These are phyloP conservation scores for Drosophila nebulosa DNA, from an alignment of 1,140 invertebrate genomes.

Conservation along the genomic window DNA sequence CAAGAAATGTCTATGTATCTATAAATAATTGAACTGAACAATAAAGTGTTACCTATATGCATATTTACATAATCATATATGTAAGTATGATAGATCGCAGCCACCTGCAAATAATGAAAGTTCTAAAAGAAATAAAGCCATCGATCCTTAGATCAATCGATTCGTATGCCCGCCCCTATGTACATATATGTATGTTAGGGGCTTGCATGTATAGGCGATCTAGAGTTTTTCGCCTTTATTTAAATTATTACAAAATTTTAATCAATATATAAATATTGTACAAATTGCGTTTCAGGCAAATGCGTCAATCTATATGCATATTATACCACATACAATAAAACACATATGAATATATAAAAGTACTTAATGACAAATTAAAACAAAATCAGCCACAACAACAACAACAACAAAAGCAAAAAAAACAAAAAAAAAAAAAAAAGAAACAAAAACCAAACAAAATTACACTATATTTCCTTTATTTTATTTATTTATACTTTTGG, in stretches of 20 bases:
- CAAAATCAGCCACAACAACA: conserved; percentile 33
- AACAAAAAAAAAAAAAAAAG: no score
- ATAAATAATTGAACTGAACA: neutral
- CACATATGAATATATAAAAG: conserved; percentile 25
- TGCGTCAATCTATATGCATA: conserved; percentile 62
- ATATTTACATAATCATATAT: neutral
- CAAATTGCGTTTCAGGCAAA: conserved; percentile 57
- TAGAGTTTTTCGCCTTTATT: neutral
- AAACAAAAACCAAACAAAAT: conserved; percentile 8
- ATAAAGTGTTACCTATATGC: neutral
- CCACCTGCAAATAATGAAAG: neutral
- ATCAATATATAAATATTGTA: conserved; percentile 23
- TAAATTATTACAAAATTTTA: conserved; percentile 39
- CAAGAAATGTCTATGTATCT: neutral
- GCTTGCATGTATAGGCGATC: neutral
- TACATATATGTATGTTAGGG: neutral
- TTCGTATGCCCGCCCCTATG: neutral
- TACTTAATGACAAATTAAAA: conserved; percentile 50
- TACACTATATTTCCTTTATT: conserved; percentile 15
- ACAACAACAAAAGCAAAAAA: no score
- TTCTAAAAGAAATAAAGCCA: neutral
- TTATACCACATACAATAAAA: conserved; percentile 39
- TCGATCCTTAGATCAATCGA: no score
- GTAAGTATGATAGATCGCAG: neutral
- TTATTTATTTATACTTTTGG: conserved; percentile 33